Percentiles rank a stretch among this genome's conserved stretches.
These are phyloP conservation scores for Natrix natrix DNA, from an alignment of 2,797 vertebrate genomes.

Conservation along the genomic window DNA sequence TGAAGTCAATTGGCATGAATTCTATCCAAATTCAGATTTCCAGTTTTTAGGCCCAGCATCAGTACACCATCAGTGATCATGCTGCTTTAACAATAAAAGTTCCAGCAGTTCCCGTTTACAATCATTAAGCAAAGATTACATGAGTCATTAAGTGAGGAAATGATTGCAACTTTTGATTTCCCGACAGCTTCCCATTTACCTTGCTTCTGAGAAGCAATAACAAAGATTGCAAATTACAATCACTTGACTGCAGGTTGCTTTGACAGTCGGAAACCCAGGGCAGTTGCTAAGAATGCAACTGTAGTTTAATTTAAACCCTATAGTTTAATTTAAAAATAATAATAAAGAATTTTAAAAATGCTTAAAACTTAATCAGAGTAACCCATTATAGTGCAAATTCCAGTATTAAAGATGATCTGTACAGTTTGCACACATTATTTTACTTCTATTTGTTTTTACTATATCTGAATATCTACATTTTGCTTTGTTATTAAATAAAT, in stretches of 20 bases:
- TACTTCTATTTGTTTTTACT: constrained; percentile 2
- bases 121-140: not conserved
- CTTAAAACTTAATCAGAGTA: constrained; percentile 32
- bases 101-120: not conserved
- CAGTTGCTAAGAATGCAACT: not conserved
- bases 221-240: not conserved
- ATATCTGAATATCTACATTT: not conserved
- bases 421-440: not conserved
- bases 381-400: constrained; percentile 1
- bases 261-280: not conserved
- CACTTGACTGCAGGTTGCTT: not conserved
- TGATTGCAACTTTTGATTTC: not conserved
- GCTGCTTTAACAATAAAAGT: not conserved
- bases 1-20: not conserved
- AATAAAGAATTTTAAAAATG: not conserved
- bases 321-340: not conserved
- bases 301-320: not conserved
- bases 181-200: not conserved
- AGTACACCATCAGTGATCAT: not conserved
- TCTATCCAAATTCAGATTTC: not conserved
- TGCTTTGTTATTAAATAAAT: not conserved
- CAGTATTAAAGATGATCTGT: not conserved
- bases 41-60: not conserved
- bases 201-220: not conserved
- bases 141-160: not conserved